phyloP scores from a whole-genome alignment of 2,888 invertebrate species.

The Lepidonotus clava region DNA sequence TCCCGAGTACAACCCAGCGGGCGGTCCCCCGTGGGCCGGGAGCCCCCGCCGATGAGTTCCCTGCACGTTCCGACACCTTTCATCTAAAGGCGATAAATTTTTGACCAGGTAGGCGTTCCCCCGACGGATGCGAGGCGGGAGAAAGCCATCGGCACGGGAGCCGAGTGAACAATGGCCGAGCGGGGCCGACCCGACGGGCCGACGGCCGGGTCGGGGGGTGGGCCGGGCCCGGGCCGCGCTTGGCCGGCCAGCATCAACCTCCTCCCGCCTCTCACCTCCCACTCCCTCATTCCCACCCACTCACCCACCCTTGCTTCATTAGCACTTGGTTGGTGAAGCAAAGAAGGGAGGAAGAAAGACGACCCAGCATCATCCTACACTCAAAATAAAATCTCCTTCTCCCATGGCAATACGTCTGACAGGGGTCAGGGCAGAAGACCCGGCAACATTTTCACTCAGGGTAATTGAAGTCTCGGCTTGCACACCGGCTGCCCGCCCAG shows the following conservation, averaged over 20 bases:
- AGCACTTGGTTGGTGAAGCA: neutral
- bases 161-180: neutral
- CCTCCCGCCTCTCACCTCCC: neutral
- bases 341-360: neutral
- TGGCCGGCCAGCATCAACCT: neutral
- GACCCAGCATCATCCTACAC: neutral
- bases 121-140: neutral
- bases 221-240: neutral
- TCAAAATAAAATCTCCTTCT: neutral
- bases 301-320: neutral
- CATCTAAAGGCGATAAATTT: constrained; percentile 47
- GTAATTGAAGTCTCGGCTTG: constrained; percentile 13
- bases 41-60: neutral
- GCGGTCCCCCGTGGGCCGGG: neutral
- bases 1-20: constrained; percentile 2
- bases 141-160: neutral
- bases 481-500: neutral
- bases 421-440: neutral
- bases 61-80: constrained; percentile 42
- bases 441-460: constrained; percentile 19
- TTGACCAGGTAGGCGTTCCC: constrained; percentile 42
- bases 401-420: neutral
- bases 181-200: neutral
- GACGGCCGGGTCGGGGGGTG: neutral
- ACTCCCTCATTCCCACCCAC: neutral